Evolutionary conservation across 37 sponge, comb jelly and placozoan species (phyloP), one percentile per base, ranked within the genome.

Genomic region (Petrosia ficiformis): DNA sequence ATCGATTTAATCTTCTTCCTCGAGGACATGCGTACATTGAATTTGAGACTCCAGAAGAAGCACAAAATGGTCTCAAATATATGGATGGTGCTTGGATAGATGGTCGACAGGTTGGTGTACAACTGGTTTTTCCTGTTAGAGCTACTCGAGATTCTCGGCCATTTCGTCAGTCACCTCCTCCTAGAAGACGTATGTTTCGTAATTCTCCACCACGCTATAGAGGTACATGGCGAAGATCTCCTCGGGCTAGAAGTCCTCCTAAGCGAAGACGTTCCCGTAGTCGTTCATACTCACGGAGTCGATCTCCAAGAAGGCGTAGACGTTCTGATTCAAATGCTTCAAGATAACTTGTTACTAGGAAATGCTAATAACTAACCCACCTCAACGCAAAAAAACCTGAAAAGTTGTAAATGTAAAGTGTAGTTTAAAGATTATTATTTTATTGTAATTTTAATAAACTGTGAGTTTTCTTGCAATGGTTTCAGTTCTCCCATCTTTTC

Each of bases 31-130:
- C 85, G 52, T 94, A 91, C 74, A 76, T 94, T 5, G 92, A 94
- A 6, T 94, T 60, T 72, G 84, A 90, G 21, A 43, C 31, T 24
- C 61, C 79, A 4, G 82, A 76, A 21, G 58, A 82, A 39, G 95
- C 92, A 2, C 42, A 73, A 22, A 68, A 70, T 32, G 88, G 89
- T 21, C 36, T 91, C 42, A 86, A 87, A 35, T 83, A 80, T 80
- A 87, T 94, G 89, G 79, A 94, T 68, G 88, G 85, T 29, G 95
- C 85, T 1, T 86, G 86, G 83, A 33, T 94, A 10, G 95, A 94
- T 73, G 95, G 95, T 0, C 85, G 87, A 32, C 60, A 77, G 29
- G 85, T 94, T 0, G 39, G 54, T 0, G 88, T 84, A 2, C 77
- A 84, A 26, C 65, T 87, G 70, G 92, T 90, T 19, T 72, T 87